Evolutionary conservation across 2,113 vertebrate genomes (phyloP).

Genomic region (Ariopsis seemanni): DNA sequence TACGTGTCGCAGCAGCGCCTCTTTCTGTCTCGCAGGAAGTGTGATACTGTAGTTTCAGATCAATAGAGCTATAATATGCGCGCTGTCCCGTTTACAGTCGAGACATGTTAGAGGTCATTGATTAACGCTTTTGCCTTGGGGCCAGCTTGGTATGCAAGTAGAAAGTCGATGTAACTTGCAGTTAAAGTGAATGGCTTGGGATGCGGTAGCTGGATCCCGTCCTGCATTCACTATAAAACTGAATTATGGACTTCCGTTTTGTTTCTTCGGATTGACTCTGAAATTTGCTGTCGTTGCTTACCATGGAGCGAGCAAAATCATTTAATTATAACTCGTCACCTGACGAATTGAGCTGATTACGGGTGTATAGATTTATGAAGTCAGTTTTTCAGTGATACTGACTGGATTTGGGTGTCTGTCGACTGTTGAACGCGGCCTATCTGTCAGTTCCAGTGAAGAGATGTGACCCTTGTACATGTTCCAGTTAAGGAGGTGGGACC

Average conservation of each 20-base stretch:
- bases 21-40: slow-evolving; percentile 18
- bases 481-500: neutral
- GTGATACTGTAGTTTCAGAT: slow-evolving; percentile 42
- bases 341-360: neutral
- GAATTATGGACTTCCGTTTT: slow-evolving; percentile 10
- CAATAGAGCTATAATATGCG: slow-evolving; percentile 42
- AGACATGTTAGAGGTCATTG: slow-evolving; percentile 50
- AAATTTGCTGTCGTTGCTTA: slow-evolving; percentile 1
- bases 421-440: neutral
- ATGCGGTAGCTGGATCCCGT: slow-evolving; percentile 13
- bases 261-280: neutral
- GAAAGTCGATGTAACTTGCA: slow-evolving; percentile 49
- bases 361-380: neutral
- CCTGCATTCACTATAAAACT: neutral
- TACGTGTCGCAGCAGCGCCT: neutral
- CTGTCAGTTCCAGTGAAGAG: neutral
- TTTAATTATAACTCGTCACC: too few relatives aligned
- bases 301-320: neutral
- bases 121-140: slow-evolving; percentile 44
- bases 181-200: slow-evolving; percentile 38
- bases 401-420: too few relatives aligned
- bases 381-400: neutral
- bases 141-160: slow-evolving; percentile 33
- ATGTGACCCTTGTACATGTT: neutral
- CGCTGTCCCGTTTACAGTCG: slow-evolving; percentile 30